phyloP scores from a whole-genome alignment of 2,113 vertebrate genomes.

The Stigmatopora argus region DNA sequence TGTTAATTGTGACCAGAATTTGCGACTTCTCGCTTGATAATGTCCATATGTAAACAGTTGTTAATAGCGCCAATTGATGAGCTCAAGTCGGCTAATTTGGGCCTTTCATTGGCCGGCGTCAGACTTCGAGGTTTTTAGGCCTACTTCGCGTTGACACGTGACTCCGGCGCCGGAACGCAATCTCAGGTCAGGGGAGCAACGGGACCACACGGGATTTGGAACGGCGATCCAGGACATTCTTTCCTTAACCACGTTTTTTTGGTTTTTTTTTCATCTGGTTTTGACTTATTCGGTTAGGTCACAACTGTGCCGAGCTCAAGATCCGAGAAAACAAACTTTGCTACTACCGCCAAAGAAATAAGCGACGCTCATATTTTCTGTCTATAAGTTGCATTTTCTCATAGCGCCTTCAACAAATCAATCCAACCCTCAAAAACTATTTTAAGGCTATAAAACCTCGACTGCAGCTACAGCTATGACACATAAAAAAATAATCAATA shows the following conservation, averaged over 20 bases:
- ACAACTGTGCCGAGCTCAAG: neutral
- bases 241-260: neutral
- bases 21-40: no score
- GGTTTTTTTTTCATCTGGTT: neutral
- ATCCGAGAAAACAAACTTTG: no score
- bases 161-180: constrained; percentile 31
- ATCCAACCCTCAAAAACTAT: no score
- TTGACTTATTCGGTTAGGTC: neutral
- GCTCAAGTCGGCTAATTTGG: constrained; percentile 69
- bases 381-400: no score
- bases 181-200: neutral
- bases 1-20: neutral
- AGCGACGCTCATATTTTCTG: no score
- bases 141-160: constrained; percentile 46
- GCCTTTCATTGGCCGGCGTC: constrained; percentile 46
- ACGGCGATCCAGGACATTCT: neutral
- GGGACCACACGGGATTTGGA: constrained; percentile 7
- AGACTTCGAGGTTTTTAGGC: constrained; percentile 46
- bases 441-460: no score
- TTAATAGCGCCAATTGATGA: constrained; percentile 69
- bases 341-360: no score
- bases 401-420: no score
- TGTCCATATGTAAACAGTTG: no score
- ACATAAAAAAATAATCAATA: no score
- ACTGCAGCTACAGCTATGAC: no score